Percentiles rank a stretch among this genome's conserved stretches.
Evolutionary conservation across 2,888 invertebrate species (phyloP).

Genomic region (Hypselothyrea guttata): DNA sequence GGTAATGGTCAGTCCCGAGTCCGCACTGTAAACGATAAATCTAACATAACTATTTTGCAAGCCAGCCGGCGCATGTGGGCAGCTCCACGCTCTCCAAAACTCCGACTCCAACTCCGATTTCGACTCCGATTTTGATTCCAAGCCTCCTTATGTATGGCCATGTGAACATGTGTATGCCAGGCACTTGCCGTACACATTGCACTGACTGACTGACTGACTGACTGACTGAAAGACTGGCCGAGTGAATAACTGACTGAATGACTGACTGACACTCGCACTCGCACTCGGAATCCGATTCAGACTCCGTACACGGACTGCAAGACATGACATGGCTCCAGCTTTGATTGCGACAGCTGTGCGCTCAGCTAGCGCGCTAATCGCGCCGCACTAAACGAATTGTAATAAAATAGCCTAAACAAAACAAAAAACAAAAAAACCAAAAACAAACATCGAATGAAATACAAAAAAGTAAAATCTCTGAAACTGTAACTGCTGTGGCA

Average conservation of each 20-base stretch:
- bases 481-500: slow-evolving; percentile 1
- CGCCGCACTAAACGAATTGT: slow-evolving; percentile 55
- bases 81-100: slow-evolving; percentile 38
- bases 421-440: background rate
- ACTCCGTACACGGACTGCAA: slow-evolving; percentile 9
- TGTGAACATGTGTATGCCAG: slow-evolving; percentile 66
- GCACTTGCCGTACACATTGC: slow-evolving; percentile 63
- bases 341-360: slow-evolving; percentile 57
- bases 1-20: slow-evolving; percentile 52
- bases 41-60: slow-evolving; percentile 70
- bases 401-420: slow-evolving; percentile 44
- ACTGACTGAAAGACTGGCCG: slow-evolving; percentile 43
- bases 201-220: slow-evolving; percentile 44
- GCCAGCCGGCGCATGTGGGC: slow-evolving; percentile 63
- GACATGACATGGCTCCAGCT: slow-evolving; percentile 38
- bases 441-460: too few species aligned
- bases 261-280: slow-evolving; percentile 33
- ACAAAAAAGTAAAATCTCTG: background rate
- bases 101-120: too few species aligned
- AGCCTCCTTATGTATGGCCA: slow-evolving; percentile 30
- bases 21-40: slow-evolving; percentile 58
- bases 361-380: slow-evolving; percentile 62
- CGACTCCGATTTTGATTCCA: too few species aligned
- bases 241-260: slow-evolving; percentile 37
- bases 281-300: slow-evolving; percentile 4